Evolutionary conservation across 2,888 invertebrate species (phyloP), one percentile per base, ranked within the genome.

Genomic region (Odontomyia ornata): DNA sequence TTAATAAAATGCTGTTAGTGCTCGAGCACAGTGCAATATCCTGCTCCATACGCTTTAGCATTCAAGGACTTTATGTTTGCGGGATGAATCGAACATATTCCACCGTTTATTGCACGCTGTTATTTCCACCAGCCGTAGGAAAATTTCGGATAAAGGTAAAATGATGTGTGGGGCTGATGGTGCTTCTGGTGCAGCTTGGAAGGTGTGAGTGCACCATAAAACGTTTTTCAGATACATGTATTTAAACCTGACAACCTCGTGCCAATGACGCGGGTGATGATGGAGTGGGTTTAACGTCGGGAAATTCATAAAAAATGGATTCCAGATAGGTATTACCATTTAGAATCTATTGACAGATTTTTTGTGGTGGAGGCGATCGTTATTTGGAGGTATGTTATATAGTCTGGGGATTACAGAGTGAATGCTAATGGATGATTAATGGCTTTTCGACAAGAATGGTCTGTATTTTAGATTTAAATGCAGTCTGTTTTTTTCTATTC

Each of bases 291-390:
- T 23, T 46, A 11, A 46, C 28, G 46, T 27, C 30, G 67, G 36
- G 18, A 67, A 67, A 67, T 67, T 67, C 67, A 67, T 46, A 67
- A 67, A 67, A 67, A 67, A 43, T 67, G 67, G 67, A 46, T 67
- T 67, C 43, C 30, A 36, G 67, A 43, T 67, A 36, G 67, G 18
- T 67, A 67, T 36, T 67, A 27, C 67, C 36, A 67, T 36, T 67
- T 67, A 67, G 15, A 67, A 43, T 67, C 67, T 67, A 67, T 67
- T 46, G 67, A 46, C 15, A 64, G 21, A 67, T 46, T 25, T 52
- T 27, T 46, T 21, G 46, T 21, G 9, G 23, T n/a, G 25, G 28
- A 28, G 30, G 28, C 15, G 13, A 23, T 64, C 5, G 60, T 52
- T 52, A 15, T 52, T 52, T 18, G 52, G 15, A 18, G 15, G 21